Evolutionary conservation across 2,888 invertebrate species (phyloP), one percentile per base, ranked within the genome.

Genomic region (Lepas anatifera): DNA sequence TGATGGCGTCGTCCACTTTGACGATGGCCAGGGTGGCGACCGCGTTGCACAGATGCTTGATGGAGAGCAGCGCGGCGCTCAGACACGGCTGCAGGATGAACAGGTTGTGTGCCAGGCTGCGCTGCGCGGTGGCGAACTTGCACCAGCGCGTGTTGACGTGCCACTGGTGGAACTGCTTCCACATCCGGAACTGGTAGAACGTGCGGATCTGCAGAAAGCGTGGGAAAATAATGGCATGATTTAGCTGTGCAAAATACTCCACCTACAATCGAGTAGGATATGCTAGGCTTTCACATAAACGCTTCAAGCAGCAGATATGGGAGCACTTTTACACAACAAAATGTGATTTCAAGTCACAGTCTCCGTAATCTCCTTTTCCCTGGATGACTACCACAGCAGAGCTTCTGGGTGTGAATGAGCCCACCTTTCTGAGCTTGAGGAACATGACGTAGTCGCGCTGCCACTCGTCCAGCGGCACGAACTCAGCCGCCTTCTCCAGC

Each of bases 371-470:
- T n/a, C n/a, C n/a, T n/a, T n/a, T n/a, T n/a, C n/a, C n/a, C n/a
- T n/a, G n/a, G n/a, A n/a, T n/a, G n/a, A n/a, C n/a, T n/a, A n/a
- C n/a, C n/a, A n/a, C n/a, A n/a, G n/a, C n/a, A n/a, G n/a, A n/a
- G n/a, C n/a, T n/a, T n/a, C 41, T 41, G 4, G 43, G 22, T 6
- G 8, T 18, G 32, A 27, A 37, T 52, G 7, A 70, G 69, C 71
- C 79, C 79, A 87, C 87, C 80, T 88, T 85, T 73, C 87, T 87
- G n/a, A 94, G 82, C 77, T 88, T 84, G 52, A 87, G 84, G 77
- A 90, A 93, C 78, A 87, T 87, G n/a, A 85, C 85, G 76, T 90
- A 92, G 77, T 93, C 92, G 71, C 86, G 85, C 77, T 90, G 89
- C 92, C 92, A 94, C 72, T 87, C 83, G 29, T 86, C 84, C 10